Conservation (phyloP, 2,113 vertebrate genomes). For the Athene noctua region DNA sequence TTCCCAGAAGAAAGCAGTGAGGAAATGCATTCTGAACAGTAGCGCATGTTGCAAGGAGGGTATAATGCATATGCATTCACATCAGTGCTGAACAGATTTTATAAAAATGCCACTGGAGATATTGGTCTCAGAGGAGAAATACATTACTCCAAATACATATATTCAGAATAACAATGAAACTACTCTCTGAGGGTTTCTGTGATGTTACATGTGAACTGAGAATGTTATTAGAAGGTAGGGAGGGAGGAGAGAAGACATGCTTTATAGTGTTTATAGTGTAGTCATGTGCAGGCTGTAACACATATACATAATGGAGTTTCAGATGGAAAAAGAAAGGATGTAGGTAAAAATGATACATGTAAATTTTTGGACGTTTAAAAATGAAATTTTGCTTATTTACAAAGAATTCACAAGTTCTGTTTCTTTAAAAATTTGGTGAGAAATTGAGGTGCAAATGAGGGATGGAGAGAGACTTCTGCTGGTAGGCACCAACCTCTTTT, state of each 20-base stretch:
- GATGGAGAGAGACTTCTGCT: background rate
- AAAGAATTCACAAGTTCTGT: background rate
- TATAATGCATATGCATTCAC: background rate
- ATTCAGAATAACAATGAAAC: background rate
- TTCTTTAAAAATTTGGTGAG: background rate
- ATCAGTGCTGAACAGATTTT: background rate
- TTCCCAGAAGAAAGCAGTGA: background rate
- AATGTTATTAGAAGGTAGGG: background rate
- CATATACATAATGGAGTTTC: background rate
- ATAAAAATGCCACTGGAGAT: background rate
- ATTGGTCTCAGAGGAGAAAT: background rate
- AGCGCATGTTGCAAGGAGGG: background rate
- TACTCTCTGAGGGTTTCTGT: background rate
- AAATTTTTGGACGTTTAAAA: background rate
- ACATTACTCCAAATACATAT: background rate
- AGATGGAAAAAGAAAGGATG: background rate
- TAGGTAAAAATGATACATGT: background rate
- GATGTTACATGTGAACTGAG: background rate
- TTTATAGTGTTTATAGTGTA: background rate
- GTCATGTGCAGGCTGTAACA: background rate
- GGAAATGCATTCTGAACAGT: background rate
- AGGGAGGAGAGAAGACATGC: background rate
- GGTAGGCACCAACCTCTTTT: background rate
- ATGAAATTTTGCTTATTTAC: rapidly evolving
- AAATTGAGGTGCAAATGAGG: background rate